Base-by-base conservation (phyloP, 2,888 invertebrate species). In the Melieria crassipennis region DNA sequence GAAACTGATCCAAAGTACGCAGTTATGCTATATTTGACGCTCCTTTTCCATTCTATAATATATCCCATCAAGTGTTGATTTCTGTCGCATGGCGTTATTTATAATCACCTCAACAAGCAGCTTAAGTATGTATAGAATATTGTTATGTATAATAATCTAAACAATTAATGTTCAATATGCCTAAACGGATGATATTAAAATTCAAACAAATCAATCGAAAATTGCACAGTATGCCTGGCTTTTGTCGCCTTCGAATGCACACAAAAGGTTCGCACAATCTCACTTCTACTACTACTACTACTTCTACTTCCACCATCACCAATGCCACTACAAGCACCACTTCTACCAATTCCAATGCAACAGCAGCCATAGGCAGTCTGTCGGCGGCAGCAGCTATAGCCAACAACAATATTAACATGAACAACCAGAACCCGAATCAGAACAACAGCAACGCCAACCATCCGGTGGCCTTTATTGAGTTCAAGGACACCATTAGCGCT, bases 381-480 rank as follows among this genome's bases (percentile, higher is more conserved):
- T 75, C 71, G 69, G 72, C 75, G 72, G 73, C 73, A 74, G 57
- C 56, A 42, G 47, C 56, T 60, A 61, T 47, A 71, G 75, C 73
- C 70, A 74, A 71, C 74, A 74, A 74, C 73, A 75, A 69, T 77
- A 76, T 74, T 70, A 74, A 71, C 74, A 74, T 73, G 73, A 75
- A 69, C 78, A 70, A 45, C 66, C 73, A 66, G 71, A 73, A 43
- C 70, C 58, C 45, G 65, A 57, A 56, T 48, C 63, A 45, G 56
- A 69, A 46, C 55, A 57, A 56, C 72, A 74, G 6, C 76, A 76
- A 74, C 78, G 76, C 56, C 74, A 79, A 58, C 85, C 92, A 93
- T 87, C 97, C 98, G 82, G 98, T 98, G 88, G 98, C 98, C 87
- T 98, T 99, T 91, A 95, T 97, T 89, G 98, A 99, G 90, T 99